phyloP scores from a whole-genome alignment of 2,113 vertebrate species.

The Hepsetus odoe region DNA sequence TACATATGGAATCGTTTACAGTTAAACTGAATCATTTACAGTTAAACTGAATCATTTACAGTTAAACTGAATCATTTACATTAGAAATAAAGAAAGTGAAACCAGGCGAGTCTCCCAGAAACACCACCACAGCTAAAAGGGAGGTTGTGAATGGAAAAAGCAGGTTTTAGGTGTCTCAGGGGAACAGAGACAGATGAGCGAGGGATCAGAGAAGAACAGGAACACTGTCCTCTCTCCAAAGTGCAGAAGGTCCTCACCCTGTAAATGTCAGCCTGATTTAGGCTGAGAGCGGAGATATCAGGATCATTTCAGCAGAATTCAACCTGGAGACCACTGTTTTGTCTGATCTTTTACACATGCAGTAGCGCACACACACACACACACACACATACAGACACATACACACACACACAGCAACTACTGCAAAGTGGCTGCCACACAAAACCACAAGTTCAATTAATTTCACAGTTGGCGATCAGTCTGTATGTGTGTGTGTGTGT shows the following conservation, averaged over 20 bases:
- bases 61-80: too few species aligned
- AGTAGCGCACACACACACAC: conserved; percentile 37
- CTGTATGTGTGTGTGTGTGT: background rate
- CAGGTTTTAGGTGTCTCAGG: background rate
- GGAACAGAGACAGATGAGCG: background rate
- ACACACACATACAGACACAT: conserved; percentile 37
- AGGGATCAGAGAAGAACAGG: background rate
- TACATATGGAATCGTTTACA: too few species aligned
- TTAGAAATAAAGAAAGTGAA: too few species aligned
- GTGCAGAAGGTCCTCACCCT: background rate
- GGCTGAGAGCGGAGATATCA: conserved; percentile 26
- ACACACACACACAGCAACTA: conserved; percentile 44
- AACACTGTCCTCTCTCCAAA: background rate
- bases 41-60: too few species aligned
- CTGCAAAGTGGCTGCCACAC: conserved; percentile 59
- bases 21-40: too few species aligned
- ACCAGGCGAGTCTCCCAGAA: too few species aligned
- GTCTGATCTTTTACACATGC: background rate
- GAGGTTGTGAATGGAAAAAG: background rate
- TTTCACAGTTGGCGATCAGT: conserved; percentile 71
- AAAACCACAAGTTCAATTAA: conserved; percentile 77
- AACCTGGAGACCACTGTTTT: background rate
- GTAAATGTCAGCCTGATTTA: conserved; percentile 7
- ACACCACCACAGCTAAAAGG: background rate
- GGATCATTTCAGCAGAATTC: conserved; percentile 49